Percentiles rank a stretch among this genome's conserved stretches.
phyloP scores from a whole-genome alignment of 92 coral and sea anemone genomes.

The Metridium senile region DNA sequence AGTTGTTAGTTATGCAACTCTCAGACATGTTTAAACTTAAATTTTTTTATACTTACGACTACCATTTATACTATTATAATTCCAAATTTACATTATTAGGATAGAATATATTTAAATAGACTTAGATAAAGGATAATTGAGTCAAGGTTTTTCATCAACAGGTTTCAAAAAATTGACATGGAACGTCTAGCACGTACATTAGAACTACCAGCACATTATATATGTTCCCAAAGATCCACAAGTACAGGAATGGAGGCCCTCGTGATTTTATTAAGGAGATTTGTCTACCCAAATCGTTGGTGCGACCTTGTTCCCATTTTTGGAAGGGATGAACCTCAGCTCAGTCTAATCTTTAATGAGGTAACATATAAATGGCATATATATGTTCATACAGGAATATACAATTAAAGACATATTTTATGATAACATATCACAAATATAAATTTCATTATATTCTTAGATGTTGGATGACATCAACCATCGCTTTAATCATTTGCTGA shows the following conservation, averaged over 20 bases:
- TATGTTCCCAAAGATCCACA: constrained; percentile 45
- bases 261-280: constrained; percentile 38
- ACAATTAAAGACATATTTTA: neutral
- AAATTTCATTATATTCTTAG: neutral
- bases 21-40: neutral
- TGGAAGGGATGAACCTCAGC: constrained; percentile 44
- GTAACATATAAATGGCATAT: constrained; percentile 38
- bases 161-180: constrained; percentile 72
- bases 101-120: neutral
- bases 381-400: neutral
- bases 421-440: neutral
- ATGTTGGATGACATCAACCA: constrained; percentile 44
- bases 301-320: constrained; percentile 53
- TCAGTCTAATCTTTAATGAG: constrained; percentile 54
- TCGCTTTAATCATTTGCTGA: constrained; percentile 43
- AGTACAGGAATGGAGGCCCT: constrained; percentile 61
- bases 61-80: too few relatives aligned
- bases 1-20: neutral
- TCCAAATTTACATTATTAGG: neutral
- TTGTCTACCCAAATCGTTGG: constrained; percentile 51
- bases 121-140: neutral
- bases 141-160: neutral
- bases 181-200: constrained; percentile 43
- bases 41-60: neutral
- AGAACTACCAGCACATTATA: constrained; percentile 52